Base-by-base conservation (phyloP, 1,140 invertebrate species). In the Hycleus cichorii region DNA sequence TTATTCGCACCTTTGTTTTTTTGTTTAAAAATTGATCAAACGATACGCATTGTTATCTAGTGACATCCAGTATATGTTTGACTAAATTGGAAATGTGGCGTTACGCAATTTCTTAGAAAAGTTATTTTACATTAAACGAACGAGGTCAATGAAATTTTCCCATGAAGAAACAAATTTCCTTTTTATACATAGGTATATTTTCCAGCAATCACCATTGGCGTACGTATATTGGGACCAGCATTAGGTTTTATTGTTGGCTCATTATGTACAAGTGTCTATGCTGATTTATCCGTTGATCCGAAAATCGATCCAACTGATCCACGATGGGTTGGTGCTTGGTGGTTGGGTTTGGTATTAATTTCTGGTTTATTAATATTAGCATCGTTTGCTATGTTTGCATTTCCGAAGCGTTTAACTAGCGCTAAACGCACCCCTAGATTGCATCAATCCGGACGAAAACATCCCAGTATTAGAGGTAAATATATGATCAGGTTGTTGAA, bases 251-350 rank as follows among this genome's bases (percentile, higher is more conserved):
- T 95, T 11, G 80, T 96, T 9, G 92, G 92, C n/a, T 91, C 91
- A 1, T 74, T 94, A 8, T 95, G 92, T 73, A 95, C 92, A 0
- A 83, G 87, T 62, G 78, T 94, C 48, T 93, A 93, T 70, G 90
- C 91, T 18, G 85, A 95, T 74, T 83, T 93, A 3, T 79, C 84
- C 1, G 74, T 77, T 4, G 82, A 88, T 70, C 87, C 89, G 4
- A 83, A 84, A 61, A 88, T 91, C 59, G 83, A 85, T 55, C 85
- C 89, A 39, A 84, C 80, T n/a, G 89, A 95, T 78, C 90, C 90
- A 1, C 81, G 88, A 73, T 95, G 91, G 91, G 86, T 95, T 24
- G 90, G 91, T 18, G 91, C 91, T 43, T 95, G 91, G 92, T 95
- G 91, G 91, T 76, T 73, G 84, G 87, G 89, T 45, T 75, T 90